phyloP scores from a whole-genome alignment of 2,113 vertebrate genomes.

The Plecotus auritus region DNA sequence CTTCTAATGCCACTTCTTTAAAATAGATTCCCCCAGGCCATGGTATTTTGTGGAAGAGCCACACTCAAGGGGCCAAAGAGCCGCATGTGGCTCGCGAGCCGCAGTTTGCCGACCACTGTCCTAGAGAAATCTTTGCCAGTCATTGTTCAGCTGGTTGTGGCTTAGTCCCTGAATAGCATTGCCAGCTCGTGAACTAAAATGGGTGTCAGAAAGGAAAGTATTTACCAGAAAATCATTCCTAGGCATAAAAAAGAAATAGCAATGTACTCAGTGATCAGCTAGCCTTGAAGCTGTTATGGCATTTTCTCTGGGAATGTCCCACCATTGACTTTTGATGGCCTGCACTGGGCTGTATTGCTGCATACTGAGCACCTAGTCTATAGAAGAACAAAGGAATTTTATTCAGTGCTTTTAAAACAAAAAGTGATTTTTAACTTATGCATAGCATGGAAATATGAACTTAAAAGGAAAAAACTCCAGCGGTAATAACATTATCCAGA shows the following conservation, averaged over 20 bases:
- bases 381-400: background rate
- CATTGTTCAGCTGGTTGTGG: background rate
- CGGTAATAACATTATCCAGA: background rate
- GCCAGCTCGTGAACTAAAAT: background rate
- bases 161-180: background rate
- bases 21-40: no score
- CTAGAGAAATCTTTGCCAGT: slow-evolving; percentile 29
- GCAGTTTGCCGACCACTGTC: background rate
- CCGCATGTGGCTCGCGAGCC: no score
- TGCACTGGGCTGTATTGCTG: background rate
- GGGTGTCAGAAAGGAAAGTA: background rate
- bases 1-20: no score
- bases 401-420: background rate
- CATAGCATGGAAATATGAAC: background rate
- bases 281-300: background rate
- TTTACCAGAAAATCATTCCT: background rate
- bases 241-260: background rate
- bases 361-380: background rate
- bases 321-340: background rate
- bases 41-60: no score
- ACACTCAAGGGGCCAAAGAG: no score
- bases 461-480: background rate
- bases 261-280: background rate
- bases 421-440: background rate
- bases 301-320: background rate